phyloP scores from a whole-genome alignment of 2,113 vertebrate genomes.

The Orycteropus afer region DNA sequence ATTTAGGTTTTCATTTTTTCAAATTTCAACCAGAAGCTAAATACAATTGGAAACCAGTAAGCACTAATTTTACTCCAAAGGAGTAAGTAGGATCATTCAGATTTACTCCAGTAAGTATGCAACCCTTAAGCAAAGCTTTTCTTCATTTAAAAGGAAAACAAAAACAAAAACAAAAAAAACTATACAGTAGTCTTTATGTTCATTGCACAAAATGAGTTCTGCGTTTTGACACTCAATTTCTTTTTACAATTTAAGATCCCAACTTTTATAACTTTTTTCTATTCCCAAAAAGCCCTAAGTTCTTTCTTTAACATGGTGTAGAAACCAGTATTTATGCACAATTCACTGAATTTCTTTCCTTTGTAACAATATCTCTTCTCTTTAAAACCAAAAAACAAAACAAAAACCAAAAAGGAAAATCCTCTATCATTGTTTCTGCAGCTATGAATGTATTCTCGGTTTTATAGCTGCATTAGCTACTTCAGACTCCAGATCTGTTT shows the following conservation, averaged over 20 bases:
- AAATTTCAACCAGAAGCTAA: conserved; percentile 92
- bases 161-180: conserved; percentile 64
- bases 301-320: conserved; percentile 87
- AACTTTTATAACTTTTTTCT: conserved; percentile 85
- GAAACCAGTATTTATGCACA: conserved; percentile 93
- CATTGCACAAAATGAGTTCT: conserved; percentile 90
- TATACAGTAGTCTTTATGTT: conserved; percentile 90
- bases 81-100: conserved; percentile 92
- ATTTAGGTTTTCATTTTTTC: conserved; percentile 88
- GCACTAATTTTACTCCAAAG: conserved; percentile 89
- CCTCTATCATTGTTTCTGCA: conserved; percentile 86
- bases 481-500: conserved; percentile 88
- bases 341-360: conserved; percentile 83
- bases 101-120: conserved; percentile 90
- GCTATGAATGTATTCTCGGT: conserved; percentile 83
- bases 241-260: conserved; percentile 83
- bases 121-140: conserved; percentile 90
- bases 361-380: conserved; percentile 83
- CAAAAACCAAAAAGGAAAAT: conserved; percentile 76
- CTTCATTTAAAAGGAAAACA: conserved; percentile 83
- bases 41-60: conserved; percentile 90
- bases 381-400: conserved; percentile 80
- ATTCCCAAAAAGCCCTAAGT: conserved; percentile 75
- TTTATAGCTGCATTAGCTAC: conserved; percentile 87
- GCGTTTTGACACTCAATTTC: conserved; percentile 84